Percentiles rank a stretch among this genome's conserved stretches.
phyloP scores from a whole-genome alignment of 2,888 invertebrate species.

The Netelia virgata region DNA sequence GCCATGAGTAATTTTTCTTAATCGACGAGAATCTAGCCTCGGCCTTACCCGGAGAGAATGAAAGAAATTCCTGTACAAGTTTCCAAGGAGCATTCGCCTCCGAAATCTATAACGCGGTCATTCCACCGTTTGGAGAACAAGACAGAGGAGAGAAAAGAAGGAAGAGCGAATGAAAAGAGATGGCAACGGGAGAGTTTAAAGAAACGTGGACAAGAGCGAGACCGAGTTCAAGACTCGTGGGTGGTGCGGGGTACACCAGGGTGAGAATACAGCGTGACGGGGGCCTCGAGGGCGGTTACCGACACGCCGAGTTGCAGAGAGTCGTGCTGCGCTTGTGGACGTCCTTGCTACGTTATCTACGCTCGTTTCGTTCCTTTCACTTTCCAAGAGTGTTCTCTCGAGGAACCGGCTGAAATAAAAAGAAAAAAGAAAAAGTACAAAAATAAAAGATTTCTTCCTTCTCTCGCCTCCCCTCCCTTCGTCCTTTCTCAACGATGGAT shows the following conservation, averaged over 20 bases:
- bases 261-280: conserved; percentile 74
- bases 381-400: conserved; percentile 78
- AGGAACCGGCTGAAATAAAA: conserved; percentile 77
- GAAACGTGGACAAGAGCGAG: conserved; percentile 18
- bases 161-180: conserved; percentile 16
- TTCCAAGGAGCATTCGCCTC: neutral
- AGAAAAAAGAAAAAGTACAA: conserved; percentile 47
- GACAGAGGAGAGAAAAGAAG: conserved; percentile 3
- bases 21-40: neutral
- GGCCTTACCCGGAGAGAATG: neutral
- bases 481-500: conserved; percentile 36
- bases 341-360: conserved; percentile 85
- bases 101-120: conserved; percentile 30
- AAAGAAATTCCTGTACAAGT: neutral
- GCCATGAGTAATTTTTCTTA: neutral
- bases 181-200: conserved; percentile 9
- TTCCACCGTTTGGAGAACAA: conserved; percentile 15
- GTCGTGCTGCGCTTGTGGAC: conserved; percentile 80
- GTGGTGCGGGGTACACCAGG: conserved; percentile 53
- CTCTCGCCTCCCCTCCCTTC: conserved; percentile 35
- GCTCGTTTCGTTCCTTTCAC: conserved; percentile 83
- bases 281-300: conserved; percentile 82
- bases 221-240: conserved; percentile 39
- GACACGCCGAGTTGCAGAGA: conserved; percentile 73
- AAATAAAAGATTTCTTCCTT: conserved; percentile 28